Conservation (phyloP, 2,113 vertebrate genomes). For the Fukomys damarensis region DNA sequence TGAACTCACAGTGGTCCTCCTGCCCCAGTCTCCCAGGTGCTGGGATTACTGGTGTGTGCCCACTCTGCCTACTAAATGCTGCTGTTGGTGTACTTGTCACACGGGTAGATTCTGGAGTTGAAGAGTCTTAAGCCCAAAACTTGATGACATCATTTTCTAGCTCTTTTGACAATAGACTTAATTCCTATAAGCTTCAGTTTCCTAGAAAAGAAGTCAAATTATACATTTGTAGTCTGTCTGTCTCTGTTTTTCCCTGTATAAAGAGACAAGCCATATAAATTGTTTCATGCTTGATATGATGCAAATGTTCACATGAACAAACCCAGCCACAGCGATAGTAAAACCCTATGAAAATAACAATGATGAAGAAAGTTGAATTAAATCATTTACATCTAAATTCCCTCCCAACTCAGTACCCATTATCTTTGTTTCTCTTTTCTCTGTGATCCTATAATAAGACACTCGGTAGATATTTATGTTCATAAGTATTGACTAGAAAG, state of each 20-base stretch:
- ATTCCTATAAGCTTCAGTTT: not conserved
- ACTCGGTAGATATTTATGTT: not conserved
- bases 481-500: not conserved
- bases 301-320: not conserved
- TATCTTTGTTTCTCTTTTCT: not conserved
- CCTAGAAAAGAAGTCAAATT: not conserved
- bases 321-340: not conserved
- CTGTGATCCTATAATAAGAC: not conserved
- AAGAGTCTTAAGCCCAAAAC: not conserved
- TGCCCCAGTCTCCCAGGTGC: not conserved
- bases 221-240: not conserved
- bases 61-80: not conserved
- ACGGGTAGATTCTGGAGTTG: not conserved
- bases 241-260: not conserved
- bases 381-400: not conserved
- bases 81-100: not conserved
- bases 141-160: not conserved
- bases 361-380: not conserved
- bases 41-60: not conserved
- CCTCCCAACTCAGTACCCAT: not conserved
- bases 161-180: not conserved
- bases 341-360: not conserved
- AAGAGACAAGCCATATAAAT: not conserved
- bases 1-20: not conserved
- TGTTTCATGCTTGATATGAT: not conserved